phyloP scores from a whole-genome alignment of 1,140 invertebrate genomes.

The Drosophila kanapiae region DNA sequence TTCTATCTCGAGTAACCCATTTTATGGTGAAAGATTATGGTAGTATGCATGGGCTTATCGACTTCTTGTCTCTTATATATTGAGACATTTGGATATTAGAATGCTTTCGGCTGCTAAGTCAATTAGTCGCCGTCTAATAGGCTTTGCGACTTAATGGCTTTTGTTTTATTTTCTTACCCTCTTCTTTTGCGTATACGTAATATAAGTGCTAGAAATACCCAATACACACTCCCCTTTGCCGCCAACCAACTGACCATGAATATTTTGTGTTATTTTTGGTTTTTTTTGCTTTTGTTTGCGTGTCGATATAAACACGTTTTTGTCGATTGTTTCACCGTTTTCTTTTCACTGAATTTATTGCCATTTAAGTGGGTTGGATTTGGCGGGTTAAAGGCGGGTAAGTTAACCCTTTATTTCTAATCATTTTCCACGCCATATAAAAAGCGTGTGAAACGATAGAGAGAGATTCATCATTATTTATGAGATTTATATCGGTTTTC shows the following conservation, averaged over 20 bases:
- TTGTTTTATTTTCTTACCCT: constrained; percentile 13
- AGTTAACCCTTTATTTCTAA: constrained; percentile 26
- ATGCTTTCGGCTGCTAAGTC: constrained; percentile 32
- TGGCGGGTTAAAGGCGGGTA: constrained; percentile 17
- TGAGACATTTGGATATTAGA: constrained; percentile 8
- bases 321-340: constrained; percentile 37
- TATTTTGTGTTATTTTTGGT: constrained; percentile 22
- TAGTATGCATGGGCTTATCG: neutral
- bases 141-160: constrained; percentile 31
- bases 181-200: constrained; percentile 46
- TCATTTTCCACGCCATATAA: constrained; percentile 39
- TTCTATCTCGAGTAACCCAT: neutral
- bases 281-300: constrained; percentile 32
- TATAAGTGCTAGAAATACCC: constrained; percentile 33
- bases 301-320: constrained; percentile 51
- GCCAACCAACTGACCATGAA: constrained; percentile 44
- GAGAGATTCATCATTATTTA: constrained; percentile 7
- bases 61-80: neutral
- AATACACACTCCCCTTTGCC: neutral
- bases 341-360: constrained; percentile 34
- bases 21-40: neutral
- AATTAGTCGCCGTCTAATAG: constrained; percentile 47
- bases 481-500: constrained; percentile 22
- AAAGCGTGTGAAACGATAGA: constrained; percentile 37
- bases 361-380: constrained; percentile 44